Base-by-base conservation (phyloP, 2,113 vertebrate species). In the Passerina amoena region DNA sequence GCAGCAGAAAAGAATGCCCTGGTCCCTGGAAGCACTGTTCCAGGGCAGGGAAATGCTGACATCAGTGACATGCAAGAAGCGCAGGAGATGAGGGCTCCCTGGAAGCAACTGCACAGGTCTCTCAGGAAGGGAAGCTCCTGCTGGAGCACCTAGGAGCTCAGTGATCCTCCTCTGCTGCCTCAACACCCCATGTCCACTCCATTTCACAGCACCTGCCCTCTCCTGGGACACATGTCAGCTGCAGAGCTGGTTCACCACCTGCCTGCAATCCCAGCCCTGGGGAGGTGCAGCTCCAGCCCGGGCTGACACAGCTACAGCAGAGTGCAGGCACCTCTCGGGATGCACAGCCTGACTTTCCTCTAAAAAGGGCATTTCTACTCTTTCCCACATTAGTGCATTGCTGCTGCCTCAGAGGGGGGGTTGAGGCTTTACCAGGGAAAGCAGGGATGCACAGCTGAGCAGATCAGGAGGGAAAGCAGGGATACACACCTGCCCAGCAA, bases 181-280 rank as follows among this genome's bases (percentile, higher is more conserved):
- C 42, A 59, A 17, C 14, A 16, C 1, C 2, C 37, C 54, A 4
- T 2, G 12, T 15, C 14, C 56, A 35, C 21, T 20, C 25, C 54
- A 28, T 73, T 78, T n/a, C 18, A 37, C 37, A 72, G 31, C 50
- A 22, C 14, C 35, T 79, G 53, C n/a, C 30, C 53, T 72, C 64
- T 73, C 28, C 31, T 30, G 60, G 81, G 56, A 51, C 51, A 35
- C 0, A 0, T 2, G 22, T 10, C 5, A 4, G 33, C 65, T 76
- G n/a, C 5, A 5, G 54, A 82, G 19, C 31, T 75, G n/a, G 30
- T 4, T 37, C 48, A 28, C 9, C 44, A 50, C 10, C 31, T 64
- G 61, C 30, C 37, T 22, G 50, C 27, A 5, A 42, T 14, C n/a
- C 64, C 72, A 66, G 77, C 31, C 87, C 85, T 2, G 15, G 61